Base-by-base conservation (phyloP, 1,140 invertebrate species). In the Drosophila pruinosa region DNA sequence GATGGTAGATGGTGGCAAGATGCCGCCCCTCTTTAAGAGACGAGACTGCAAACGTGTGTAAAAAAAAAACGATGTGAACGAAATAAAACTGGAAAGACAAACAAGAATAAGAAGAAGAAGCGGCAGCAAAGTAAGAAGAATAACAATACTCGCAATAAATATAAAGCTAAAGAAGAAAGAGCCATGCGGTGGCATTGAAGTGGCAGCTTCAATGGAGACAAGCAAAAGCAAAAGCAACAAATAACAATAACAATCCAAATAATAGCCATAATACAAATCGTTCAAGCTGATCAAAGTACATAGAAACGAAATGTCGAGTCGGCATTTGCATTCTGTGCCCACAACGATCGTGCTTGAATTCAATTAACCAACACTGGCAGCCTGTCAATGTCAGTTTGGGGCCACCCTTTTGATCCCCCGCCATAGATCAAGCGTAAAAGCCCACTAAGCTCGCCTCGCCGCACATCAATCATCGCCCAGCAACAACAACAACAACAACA, bases 401-500 rank as follows among this genome's bases (percentile, higher is more conserved):
- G 31, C 31, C 4, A 21, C 21, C 34, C 34, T 22, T 52, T 14
- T 10, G 36, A 31, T 31, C 38, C 38, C 38, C 36, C 61, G 22
- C 48, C 19, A 39, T 45, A 31, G 57, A 61, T 34, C 26, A 22
- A 10, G 7, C 38, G 19, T 34, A 59, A 58, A n/a, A 57, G 19
- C 53, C 22, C 50, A 45, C 61, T 53, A 56, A 43, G 39, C 2
- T 43, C 50, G 43, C 2, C 15, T 39, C 14, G 43, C 14, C 22
- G 43, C 28, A 69, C 74, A 76, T 78, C 78, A 82, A 83, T 82
- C 74, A 82, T 62, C 17, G 19, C 24, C 14, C 19, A 75, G 41
- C 24, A 15, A 34, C 26, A 43, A 57, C 15, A 47, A 4, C 24
- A 36, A 12, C 22, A 8, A 64, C 22, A 56, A 52, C 58, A 67